Evolutionary conservation across 2,888 invertebrate species (phyloP), one percentile per base, ranked within the genome.

Genomic region (Lymantria dispar): DNA sequence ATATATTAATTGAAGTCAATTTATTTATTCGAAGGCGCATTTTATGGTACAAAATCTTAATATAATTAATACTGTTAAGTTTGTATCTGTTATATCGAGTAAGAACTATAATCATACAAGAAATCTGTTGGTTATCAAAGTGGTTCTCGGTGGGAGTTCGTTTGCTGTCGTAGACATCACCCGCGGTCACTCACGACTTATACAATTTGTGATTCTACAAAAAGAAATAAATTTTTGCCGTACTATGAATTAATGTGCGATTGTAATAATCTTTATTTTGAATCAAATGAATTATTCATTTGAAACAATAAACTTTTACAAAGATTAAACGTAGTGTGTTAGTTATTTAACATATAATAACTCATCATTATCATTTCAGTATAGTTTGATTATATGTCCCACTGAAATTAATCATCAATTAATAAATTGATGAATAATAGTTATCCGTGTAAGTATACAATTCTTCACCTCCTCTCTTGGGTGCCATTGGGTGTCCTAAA

Each of bases 181-280:
- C 63, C 63, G 61, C 60, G 45, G 60, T 54, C 53, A 52, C 54
- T 63, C 68, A 68, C 63, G 68, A 67, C 58, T 67, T 53, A 54
- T 56, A 56, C 66, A 64, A 68, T 69, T 67, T 67, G 50, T 55
- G 52, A 58, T 54, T 50, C 56, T 43, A 62, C 50, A 51, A 48
- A 47, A 30, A 52, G 45, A 56, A 61, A 58, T 57, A 57, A 37
- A 43, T 30, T 48, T 48, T 60, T 46, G 52, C 10, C 9, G 50
- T 45, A 38, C 37, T 48, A 46, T 62, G 53, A 62, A 62, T 58
- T 49, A 15, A 45, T 33, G 3, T 22, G 22, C 22, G 5, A 3
- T 22, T 22, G 22, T 22, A 22, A 22, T 22, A 5, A 22, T 22
- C 22, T 3, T 22, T 22, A 22, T 22, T 22, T 22, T 22, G 2